These are phyloP conservation scores for Okapia johnstoni DNA, from an alignment of 2,113 vertebrate species.

Conservation along the genomic window DNA sequence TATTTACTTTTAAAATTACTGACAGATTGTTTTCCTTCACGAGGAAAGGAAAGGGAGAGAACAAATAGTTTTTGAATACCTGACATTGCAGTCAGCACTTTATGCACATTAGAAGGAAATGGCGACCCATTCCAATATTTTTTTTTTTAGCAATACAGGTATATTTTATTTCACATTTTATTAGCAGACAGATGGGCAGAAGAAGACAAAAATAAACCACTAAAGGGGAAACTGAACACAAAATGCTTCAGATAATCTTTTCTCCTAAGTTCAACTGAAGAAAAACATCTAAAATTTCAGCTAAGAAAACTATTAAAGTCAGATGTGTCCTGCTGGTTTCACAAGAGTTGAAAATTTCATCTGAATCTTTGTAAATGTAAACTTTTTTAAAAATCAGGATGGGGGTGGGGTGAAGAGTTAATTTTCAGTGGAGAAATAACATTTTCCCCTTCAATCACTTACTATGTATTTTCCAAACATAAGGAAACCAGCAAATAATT, in stretches of 20 bases:
- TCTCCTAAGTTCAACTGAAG: conserved; percentile 81
- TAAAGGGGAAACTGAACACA: conserved; percentile 81
- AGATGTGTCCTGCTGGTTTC: conserved; percentile 82
- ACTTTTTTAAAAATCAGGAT: conserved; percentile 59
- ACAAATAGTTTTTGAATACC: not conserved
- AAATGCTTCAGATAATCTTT: conserved; percentile 80
- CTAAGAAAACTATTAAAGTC: conserved; percentile 80
- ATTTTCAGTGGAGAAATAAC: conserved; percentile 65
- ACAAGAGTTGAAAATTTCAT: conserved; percentile 82
- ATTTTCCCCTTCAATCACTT: conserved; percentile 64
- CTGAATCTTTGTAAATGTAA: conserved; percentile 79
- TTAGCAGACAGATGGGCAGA: conserved; percentile 87
- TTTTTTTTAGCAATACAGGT: conserved; percentile 54
- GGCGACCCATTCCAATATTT: not conserved
- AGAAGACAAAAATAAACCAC: conserved; percentile 85
- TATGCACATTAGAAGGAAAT: not conserved
- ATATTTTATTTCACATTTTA: conserved; percentile 85
- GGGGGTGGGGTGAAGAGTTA: conserved; percentile 13
- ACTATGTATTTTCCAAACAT: conserved; percentile 35
- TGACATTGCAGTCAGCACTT: not conserved
- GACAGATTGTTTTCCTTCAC: not conserved
- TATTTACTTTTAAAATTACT: not conserved
- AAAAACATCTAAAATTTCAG: conserved; percentile 73
- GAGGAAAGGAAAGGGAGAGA: not conserved
- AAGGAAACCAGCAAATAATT: conserved; percentile 76